Conservation (phyloP, 2,113 vertebrate genomes). For the Ranitomeya variabilis region DNA sequence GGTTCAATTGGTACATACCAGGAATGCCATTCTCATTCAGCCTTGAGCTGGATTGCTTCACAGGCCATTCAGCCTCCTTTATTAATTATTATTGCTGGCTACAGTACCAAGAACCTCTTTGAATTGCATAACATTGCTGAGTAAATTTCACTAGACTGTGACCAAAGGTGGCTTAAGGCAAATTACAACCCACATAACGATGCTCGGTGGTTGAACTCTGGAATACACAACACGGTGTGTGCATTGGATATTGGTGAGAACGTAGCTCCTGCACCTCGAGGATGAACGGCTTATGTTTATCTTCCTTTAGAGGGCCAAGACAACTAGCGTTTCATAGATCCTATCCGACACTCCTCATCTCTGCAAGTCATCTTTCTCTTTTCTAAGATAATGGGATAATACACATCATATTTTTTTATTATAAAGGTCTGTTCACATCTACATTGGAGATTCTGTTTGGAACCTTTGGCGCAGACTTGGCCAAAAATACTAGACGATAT, state of each 20-base stretch:
- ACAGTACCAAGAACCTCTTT: slow-evolving; percentile 1
- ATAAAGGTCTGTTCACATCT: too few relatives aligned
- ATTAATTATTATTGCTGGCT: slow-evolving; percentile 27
- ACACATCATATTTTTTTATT: too few relatives aligned
- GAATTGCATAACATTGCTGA: slow-evolving; percentile 7
- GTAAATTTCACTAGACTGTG: slow-evolving; percentile 4
- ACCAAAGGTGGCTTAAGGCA: not conserved
- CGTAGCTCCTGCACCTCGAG: not conserved
- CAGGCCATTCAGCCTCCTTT: slow-evolving; percentile 18
- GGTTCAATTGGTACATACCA: slow-evolving; percentile 56
- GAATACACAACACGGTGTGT: not conserved
- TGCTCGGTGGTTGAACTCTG: not conserved
- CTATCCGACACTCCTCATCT: too few relatives aligned
- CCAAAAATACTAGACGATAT: too few relatives aligned
- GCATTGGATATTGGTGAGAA: not conserved
- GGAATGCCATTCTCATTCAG: slow-evolving; percentile 51
- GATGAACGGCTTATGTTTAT: not conserved
- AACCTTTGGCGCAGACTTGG: too few relatives aligned
- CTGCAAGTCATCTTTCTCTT: too few relatives aligned
- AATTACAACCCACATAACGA: not conserved
- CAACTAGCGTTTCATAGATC: too few relatives aligned
- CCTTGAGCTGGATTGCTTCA: slow-evolving; percentile 16
- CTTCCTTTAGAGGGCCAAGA: too few relatives aligned
- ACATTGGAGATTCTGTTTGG: too few relatives aligned
- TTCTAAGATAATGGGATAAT: too few relatives aligned